Percentiles rank a stretch among this genome's conserved stretches.
Evolutionary conservation across 2,113 vertebrate genomes (phyloP).

Genomic region (Nothoprocta pentlandii): DNA sequence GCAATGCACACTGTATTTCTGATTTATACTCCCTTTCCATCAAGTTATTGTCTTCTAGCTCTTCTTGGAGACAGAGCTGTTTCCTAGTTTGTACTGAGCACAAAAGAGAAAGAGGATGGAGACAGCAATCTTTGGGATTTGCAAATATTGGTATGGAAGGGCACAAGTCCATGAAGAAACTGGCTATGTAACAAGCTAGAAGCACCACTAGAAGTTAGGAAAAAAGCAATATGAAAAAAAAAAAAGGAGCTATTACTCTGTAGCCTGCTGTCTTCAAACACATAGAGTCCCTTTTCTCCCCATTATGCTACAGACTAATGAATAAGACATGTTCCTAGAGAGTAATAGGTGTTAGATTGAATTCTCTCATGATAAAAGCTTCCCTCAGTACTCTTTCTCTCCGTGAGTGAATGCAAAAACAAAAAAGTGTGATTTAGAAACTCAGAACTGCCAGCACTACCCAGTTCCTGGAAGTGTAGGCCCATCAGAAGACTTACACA

Average conservation of each 20-base stretch:
- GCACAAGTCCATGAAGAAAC: neutral
- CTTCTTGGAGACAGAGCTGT: neutral
- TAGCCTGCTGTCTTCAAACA: neutral
- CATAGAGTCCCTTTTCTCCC: neutral
- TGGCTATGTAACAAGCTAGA: neutral
- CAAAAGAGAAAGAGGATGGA: neutral
- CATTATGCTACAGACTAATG: neutral
- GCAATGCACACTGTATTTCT: neutral
- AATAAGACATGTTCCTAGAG: neutral
- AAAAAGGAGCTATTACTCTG: neutral
- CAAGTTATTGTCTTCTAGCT: neutral
- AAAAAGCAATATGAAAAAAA: neutral
- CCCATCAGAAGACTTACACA: fast-evolving
- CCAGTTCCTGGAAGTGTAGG: neutral
- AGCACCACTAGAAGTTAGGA: neutral
- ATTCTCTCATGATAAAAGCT: neutral
- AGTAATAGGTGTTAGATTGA: neutral
- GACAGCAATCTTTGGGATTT: neutral
- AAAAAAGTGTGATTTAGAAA: neutral
- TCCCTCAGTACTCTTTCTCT: neutral
- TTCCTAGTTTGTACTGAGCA: neutral
- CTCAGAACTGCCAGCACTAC: neutral
- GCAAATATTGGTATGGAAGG: neutral
- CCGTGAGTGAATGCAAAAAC: neutral
- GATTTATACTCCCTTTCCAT: neutral